Evolutionary conservation across 1,140 invertebrate species (phyloP).

Genomic region (Panagrolaimus sp.): DNA sequence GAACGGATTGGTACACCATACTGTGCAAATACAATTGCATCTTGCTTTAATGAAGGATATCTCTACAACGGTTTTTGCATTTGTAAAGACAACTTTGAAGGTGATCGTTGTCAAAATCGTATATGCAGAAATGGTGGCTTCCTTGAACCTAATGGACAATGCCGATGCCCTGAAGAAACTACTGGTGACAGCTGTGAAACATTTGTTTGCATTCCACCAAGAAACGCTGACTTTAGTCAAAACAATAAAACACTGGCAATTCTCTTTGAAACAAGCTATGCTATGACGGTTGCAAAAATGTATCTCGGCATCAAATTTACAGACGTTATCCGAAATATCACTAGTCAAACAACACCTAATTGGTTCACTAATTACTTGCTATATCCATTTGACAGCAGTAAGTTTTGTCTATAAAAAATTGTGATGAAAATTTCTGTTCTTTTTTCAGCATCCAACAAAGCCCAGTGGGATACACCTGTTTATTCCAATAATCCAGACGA

Average conservation of each 20-base stretch:
- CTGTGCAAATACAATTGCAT: conserved; percentile 24
- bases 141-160: conserved; percentile 18
- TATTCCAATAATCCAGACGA: conserved; percentile 27
- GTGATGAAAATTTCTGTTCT: neutral
- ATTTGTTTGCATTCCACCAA: conserved; percentile 30
- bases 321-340: conserved; percentile 23
- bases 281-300: conserved; percentile 27
- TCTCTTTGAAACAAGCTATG: conserved; percentile 35
- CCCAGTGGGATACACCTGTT: conserved; percentile 23
- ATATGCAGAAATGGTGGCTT: conserved; percentile 36
- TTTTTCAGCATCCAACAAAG: conserved; percentile 30
- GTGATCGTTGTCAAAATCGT: conserved; percentile 23
- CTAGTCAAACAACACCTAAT: conserved; percentile 20
- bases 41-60: conserved; percentile 32
- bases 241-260: conserved; percentile 35
- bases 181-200: conserved; percentile 29
- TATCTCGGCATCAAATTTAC: conserved; percentile 27
- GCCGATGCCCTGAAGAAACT: conserved; percentile 28
- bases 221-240: conserved; percentile 26
- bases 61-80: conserved; percentile 32
- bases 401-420: conserved; percentile 10
- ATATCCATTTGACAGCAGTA: conserved; percentile 43
- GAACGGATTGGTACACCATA: conserved; percentile 28
- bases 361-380: conserved; percentile 44
- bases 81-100: conserved; percentile 32